phyloP scores from a whole-genome alignment of 2,888 invertebrate genomes.

The Hirtodrosophila cameraria region DNA sequence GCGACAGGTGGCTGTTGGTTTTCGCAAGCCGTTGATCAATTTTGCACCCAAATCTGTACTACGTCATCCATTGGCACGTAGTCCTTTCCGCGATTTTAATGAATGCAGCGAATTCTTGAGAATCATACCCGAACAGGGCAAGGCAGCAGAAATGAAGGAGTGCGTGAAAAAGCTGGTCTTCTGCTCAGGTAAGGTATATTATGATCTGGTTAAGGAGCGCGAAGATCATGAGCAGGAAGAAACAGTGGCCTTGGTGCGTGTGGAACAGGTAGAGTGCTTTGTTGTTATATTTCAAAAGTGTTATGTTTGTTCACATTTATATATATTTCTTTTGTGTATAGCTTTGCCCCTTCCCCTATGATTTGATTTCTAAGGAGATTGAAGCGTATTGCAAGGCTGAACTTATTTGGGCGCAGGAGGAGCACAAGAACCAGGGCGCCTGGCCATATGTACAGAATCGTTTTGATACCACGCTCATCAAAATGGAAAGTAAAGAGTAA shows the following conservation, averaged over 20 bases:
- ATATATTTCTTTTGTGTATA: slow-evolving; percentile 25
- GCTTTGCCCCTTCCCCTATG: slow-evolving; percentile 92
- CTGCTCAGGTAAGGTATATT: slow-evolving; percentile 92
- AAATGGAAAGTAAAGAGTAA: slow-evolving; percentile 50
- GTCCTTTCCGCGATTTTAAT: slow-evolving; percentile 95
- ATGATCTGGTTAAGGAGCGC: slow-evolving; percentile 89
- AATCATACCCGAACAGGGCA: slow-evolving; percentile 86
- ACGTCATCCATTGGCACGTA: slow-evolving; percentile 96
- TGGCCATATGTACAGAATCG: slow-evolving; percentile 90
- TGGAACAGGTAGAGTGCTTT: slow-evolving; percentile 90
- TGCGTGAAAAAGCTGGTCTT: slow-evolving; percentile 90
- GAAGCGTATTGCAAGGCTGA: slow-evolving; percentile 88
- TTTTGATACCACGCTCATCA: slow-evolving; percentile 87
- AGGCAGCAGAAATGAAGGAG: slow-evolving; percentile 85
- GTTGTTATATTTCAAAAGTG: too few species aligned
- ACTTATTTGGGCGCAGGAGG: slow-evolving; percentile 91
- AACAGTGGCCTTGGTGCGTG: slow-evolving; percentile 90
- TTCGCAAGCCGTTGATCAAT: slow-evolving; percentile 97
- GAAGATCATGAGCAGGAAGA: slow-evolving; percentile 87
- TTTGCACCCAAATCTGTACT: slow-evolving; percentile 99
- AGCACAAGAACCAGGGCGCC: slow-evolving; percentile 93
- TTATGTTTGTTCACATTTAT: background rate
- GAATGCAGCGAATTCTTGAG: slow-evolving; percentile 90
- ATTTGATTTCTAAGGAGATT: slow-evolving; percentile 88
- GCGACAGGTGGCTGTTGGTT: slow-evolving; percentile 96